These are phyloP conservation scores for Cheumatopsyche charites DNA, from an alignment of 1,140 invertebrate genomes.

Conservation along the genomic window DNA sequence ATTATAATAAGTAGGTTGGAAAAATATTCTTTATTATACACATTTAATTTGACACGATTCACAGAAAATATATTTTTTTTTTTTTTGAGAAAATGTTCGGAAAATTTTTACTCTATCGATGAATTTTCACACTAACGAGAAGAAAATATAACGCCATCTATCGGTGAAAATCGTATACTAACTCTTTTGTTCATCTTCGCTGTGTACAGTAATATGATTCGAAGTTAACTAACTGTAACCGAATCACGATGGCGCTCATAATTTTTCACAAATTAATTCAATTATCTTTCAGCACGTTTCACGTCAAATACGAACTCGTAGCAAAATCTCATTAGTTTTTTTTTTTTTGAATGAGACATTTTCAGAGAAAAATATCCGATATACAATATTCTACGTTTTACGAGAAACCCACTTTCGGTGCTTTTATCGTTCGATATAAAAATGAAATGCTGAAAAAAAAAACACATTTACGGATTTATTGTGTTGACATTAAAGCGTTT, in stretches of 20 bases:
- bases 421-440: no score
- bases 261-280: not conserved
- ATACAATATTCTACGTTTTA: no score
- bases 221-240: constrained; percentile 10
- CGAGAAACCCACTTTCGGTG: no score
- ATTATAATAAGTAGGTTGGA: not conserved
- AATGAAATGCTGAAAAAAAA: not conserved
- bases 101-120: no score
- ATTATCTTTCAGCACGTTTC: not conserved
- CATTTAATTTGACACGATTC: no score
- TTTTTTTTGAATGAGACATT: no score
- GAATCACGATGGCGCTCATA: constrained; percentile 15
- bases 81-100: no score
- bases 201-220: not conserved
- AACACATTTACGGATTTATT: not conserved
- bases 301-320: no score
- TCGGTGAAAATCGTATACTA: not conserved
- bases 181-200: not conserved
- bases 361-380: no score
- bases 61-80: no score
- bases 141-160: not conserved
- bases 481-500: no score
- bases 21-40: not conserved
- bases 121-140: not conserved
- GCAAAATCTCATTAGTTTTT: no score